Evolutionary conservation across 1,140 invertebrate genomes (phyloP).

Genomic region (Paraescarpia echinospica): DNA sequence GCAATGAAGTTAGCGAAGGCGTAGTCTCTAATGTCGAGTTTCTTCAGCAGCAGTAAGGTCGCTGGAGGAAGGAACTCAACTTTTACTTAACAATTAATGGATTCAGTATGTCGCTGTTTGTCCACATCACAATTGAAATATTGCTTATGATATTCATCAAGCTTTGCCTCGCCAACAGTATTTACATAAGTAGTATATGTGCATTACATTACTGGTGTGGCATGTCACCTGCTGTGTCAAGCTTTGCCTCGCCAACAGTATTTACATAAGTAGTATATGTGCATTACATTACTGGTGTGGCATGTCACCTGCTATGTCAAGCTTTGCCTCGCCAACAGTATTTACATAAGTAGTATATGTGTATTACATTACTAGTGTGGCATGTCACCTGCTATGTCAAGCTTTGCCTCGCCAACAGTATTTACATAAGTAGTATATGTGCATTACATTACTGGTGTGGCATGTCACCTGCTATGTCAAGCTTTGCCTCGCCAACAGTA

Average conservation of each 20-base stretch:
- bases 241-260: too few species aligned
- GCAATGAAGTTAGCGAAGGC: slow-evolving; percentile 43
- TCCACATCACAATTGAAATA: slow-evolving; percentile 22
- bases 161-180: not conserved
- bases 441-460: not conserved
- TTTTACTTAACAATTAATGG: not conserved
- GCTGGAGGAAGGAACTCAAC: not conserved
- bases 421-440: not conserved
- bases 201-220: not conserved
- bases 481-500: too few species aligned
- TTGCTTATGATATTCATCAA: not conserved
- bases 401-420: too few species aligned
- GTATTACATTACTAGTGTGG: not conserved
- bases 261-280: not conserved
- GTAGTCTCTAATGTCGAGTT: slow-evolving; percentile 33
- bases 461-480: not conserved
- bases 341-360: not conserved
- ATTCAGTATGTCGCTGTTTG: not conserved
- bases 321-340: too few species aligned
- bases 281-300: not conserved
- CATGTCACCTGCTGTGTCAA: not conserved
- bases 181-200: not conserved
- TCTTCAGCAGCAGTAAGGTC: not conserved
- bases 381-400: not conserved
- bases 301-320: not conserved